A percentile compares a stretch with the other conserved stretches of the same genome.
These are phyloP conservation scores for Plebejus anna DNA, from an alignment of 2,888 invertebrate species.

Conservation along the genomic window DNA sequence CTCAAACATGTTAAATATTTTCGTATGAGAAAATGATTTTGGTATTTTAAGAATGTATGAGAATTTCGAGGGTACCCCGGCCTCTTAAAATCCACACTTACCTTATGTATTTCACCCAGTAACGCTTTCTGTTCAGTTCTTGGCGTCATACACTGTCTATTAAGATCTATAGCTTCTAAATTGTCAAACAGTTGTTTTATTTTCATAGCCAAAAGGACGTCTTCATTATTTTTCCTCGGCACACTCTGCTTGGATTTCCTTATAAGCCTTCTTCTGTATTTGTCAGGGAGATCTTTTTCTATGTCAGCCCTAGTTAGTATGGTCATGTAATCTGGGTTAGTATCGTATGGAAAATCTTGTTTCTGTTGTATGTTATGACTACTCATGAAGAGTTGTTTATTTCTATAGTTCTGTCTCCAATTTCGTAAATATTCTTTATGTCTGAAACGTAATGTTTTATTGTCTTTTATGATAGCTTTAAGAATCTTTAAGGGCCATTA, in stretches of 20 bases:
- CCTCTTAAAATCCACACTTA: constrained; percentile 42
- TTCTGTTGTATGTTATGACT: constrained; percentile 43
- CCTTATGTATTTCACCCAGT: constrained; percentile 80
- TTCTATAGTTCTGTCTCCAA: constrained; percentile 74
- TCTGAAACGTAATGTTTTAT: constrained; percentile 42
- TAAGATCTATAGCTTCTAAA: constrained; percentile 65
- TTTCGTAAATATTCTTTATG: constrained; percentile 66
- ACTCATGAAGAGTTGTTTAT: constrained; percentile 44
- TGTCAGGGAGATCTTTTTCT: constrained; percentile 70
- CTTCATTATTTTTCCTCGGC: constrained; percentile 57
- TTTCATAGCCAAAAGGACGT: constrained; percentile 64
- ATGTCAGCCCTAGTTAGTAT: constrained; percentile 71
- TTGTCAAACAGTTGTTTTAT: constrained; percentile 69
- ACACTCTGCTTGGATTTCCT: constrained; percentile 54
- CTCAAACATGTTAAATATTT: no score
- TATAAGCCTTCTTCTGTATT: constrained; percentile 56
- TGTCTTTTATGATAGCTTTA: neutral
- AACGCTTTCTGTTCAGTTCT: constrained; percentile 76
- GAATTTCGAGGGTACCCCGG: no score
- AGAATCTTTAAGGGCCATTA: neutral
- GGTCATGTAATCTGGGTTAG: constrained; percentile 75
- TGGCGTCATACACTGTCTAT: constrained; percentile 66
- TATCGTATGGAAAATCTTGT: constrained; percentile 74
- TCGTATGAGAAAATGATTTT: no score
- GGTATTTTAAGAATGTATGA: no score